phyloP scores from a whole-genome alignment of 2,113 vertebrate species.

The Pomatorhinus ruficollis region DNA sequence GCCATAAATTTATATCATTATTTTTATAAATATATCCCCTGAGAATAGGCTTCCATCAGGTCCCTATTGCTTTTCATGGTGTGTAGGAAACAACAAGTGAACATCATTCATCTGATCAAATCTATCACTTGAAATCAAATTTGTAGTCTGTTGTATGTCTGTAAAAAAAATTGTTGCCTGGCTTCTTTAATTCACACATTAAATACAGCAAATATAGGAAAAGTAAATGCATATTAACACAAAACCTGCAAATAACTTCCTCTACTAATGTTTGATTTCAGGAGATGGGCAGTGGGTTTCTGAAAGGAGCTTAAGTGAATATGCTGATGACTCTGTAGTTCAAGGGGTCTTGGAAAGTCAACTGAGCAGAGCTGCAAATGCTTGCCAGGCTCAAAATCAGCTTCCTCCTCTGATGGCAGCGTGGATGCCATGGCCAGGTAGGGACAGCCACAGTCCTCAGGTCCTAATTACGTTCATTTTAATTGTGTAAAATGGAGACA shows the following conservation, averaged over 20 bases:
- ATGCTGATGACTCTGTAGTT: constrained; percentile 19
- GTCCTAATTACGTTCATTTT: not conserved
- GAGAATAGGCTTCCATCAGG: not conserved
- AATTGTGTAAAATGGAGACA: not conserved
- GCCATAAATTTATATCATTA: not conserved
- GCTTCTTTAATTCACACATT: not conserved
- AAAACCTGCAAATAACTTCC: not conserved
- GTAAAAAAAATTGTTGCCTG: not conserved
- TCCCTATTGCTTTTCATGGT: not conserved
- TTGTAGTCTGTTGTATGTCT: not conserved
- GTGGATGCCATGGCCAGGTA: not conserved
- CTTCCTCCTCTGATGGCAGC: not conserved
- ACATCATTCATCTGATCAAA: not conserved
- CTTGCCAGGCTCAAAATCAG: not conserved
- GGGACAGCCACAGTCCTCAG: not conserved
- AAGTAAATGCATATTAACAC: not conserved
- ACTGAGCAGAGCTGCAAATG: not conserved
- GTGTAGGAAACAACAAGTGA: not conserved
- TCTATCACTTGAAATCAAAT: not conserved
- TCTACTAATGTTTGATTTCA: not conserved
- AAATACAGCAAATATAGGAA: not conserved
- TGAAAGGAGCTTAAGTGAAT: constrained; percentile 39
- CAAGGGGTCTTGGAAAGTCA: not conserved
- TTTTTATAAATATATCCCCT: not conserved
- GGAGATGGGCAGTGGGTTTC: constrained; percentile 63